Percentiles rank a stretch among this genome's conserved stretches.
phyloP scores from a whole-genome alignment of 2,113 vertebrate genomes.

The Galeopterus variegatus region DNA sequence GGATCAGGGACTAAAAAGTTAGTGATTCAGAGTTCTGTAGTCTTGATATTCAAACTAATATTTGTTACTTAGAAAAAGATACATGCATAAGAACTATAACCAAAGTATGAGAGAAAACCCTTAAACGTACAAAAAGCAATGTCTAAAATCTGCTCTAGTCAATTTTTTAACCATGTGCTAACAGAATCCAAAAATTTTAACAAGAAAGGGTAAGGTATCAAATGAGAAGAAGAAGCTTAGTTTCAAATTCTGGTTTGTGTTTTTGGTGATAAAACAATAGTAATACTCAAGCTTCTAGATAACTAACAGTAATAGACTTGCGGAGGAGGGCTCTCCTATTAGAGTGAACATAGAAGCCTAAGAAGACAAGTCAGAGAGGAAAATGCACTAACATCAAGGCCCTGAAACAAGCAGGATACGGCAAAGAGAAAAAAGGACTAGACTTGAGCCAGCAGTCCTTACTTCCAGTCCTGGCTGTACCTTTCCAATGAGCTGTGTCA shows the following conservation, averaged over 20 bases:
- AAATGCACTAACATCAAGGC: not conserved
- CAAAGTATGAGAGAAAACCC: constrained; percentile 5
- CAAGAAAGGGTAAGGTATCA: not conserved
- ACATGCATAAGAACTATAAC: not conserved
- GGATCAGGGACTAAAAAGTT: not conserved
- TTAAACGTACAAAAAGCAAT: not conserved
- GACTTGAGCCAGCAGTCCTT: not conserved
- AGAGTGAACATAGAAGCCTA: not conserved
- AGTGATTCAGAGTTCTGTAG: not conserved
- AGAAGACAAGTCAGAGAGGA: not conserved
- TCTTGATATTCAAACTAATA: not conserved
- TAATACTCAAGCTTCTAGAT: not conserved
- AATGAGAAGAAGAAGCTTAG: not conserved
- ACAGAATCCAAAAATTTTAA: not conserved
- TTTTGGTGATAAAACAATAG: not conserved
- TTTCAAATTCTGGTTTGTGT: not conserved
- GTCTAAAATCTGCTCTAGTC: not conserved
- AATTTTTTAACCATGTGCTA: not conserved
- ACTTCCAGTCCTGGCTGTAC: constrained; percentile 21
- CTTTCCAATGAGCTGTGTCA: not conserved
- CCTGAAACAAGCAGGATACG: not conserved
- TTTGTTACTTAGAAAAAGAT: not conserved
- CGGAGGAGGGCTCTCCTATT: not conserved
- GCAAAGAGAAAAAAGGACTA: not conserved
- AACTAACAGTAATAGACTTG: not conserved